Evolutionary conservation across 2,888 invertebrate species (phyloP), one percentile per base, ranked within the genome.

Genomic region (Margaritifera margaritifera): DNA sequence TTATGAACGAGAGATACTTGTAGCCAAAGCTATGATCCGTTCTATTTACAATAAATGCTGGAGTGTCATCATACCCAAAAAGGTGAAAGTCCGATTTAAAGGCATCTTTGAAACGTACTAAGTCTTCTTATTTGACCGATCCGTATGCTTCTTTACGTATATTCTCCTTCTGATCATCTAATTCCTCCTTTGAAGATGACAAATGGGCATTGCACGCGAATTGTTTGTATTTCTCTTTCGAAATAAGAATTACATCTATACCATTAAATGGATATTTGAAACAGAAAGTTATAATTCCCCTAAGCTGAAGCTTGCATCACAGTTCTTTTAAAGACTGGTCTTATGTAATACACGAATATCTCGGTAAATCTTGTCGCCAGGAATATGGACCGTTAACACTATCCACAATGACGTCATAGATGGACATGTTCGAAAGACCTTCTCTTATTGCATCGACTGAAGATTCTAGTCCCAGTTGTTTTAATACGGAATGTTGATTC

Each of bases 281-380:
- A 4, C 63, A 57, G 24, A 53, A 42, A 1, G 62, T 58, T 50
- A 76, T 71, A 22, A 76, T 69, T 20, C 76, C 73, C 18, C 69
- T 50, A 71, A 76, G 67, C 56, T 76, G 76, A 19, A 76, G 67
- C 50, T 76, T 76, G 20, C 73, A 58, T 73, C 76, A 76, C 11
- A 76, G 62, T 50, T 73, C 31, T 19, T 56, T 68, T 4, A 76
- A 51, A 8, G 76, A 73, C 53, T 71, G 66, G 11, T 71, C 71
- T 73, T 73, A 76, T 25, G 67, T 60, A 56, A 76, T 76, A 20
- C 54, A 60, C 15, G 2, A 15, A 42, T 42, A 42, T 50, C 69
- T 69, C 20, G 63, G 1, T 31, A 76, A 53, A 24, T 64, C 64
- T 24, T 55, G 62, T 42, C 68, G 69, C 76, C 76, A 76, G 4